Evolutionary conservation across 2,113 vertebrate genomes (phyloP).

Genomic region (Nestor notabilis): DNA sequence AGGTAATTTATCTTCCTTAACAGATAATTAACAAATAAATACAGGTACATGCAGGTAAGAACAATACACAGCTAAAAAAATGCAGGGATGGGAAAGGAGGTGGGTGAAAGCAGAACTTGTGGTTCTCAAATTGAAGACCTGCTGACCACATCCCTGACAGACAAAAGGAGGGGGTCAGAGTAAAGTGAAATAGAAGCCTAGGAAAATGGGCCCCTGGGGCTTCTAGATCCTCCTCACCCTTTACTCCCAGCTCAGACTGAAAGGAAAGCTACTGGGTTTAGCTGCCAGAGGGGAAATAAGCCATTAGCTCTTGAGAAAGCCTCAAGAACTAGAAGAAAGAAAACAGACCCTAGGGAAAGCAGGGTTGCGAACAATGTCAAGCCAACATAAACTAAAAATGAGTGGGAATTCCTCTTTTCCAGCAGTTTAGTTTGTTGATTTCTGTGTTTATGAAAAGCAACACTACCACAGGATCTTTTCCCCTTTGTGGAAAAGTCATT

Average conservation of each 20-base stretch:
- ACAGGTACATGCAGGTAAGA: neutral
- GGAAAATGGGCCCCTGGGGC: neutral
- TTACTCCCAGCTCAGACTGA: conserved; percentile 2
- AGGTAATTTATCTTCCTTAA: neutral
- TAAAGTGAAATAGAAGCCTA: neutral
- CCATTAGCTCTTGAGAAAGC: neutral
- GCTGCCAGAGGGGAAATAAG: conserved; percentile 15
- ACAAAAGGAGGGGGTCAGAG: neutral
- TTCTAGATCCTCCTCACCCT: neutral
- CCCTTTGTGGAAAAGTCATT: neutral
- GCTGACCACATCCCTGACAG: neutral
- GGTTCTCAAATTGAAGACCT: neutral
- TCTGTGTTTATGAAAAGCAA: neutral
- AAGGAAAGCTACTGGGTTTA: neutral
- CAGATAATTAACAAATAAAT: neutral
- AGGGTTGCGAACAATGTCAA: neutral
- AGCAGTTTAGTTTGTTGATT: neutral
- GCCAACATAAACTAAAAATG: neutral
- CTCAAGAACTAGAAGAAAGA: neutral
- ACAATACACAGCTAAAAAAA: conserved; percentile 6
- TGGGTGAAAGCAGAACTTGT: neutral
- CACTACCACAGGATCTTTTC: neutral
- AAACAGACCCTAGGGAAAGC: conserved; percentile 4
- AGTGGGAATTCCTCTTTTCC: conserved; percentile 13
- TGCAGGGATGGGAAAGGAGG: neutral